Percentiles rank a stretch among this genome's conserved stretches.
phyloP scores from a whole-genome alignment of 2,113 vertebrate species.

The Alexandromys fortis region DNA sequence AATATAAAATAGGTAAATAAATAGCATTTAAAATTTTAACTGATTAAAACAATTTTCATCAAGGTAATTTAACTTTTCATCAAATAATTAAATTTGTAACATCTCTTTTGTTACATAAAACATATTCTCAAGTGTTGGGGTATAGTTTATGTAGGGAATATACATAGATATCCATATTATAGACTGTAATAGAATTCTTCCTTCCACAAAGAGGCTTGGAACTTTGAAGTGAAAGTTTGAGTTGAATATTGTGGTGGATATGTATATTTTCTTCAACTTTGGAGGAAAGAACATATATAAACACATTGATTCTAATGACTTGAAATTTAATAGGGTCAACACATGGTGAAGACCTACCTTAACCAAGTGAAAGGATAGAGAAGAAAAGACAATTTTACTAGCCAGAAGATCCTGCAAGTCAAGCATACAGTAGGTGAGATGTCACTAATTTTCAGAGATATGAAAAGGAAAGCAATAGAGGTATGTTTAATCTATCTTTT shows the following conservation, averaged over 20 bases:
- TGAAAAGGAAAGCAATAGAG: not conserved
- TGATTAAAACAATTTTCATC: not conserved
- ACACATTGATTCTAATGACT: not conserved
- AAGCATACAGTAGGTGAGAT: not conserved
- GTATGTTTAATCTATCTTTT: not conserved
- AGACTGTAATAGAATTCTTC: not conserved
- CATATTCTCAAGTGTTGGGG: not conserved
- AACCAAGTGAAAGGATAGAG: not conserved
- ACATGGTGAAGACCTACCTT: not conserved
- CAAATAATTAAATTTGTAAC: not conserved
- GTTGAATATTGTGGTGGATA: not conserved
- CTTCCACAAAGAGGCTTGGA: not conserved
- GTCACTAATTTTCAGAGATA: not conserved
- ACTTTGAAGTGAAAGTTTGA: not conserved
- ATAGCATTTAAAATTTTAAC: not conserved
- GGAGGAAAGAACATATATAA: not conserved
- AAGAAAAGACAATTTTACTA: not conserved
- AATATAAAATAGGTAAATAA: not conserved
- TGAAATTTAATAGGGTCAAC: not conserved
- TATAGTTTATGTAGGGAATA: not conserved
- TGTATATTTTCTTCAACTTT: not conserved
- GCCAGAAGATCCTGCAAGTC: not conserved
- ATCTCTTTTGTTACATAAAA: not conserved
- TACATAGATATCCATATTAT: not conserved
- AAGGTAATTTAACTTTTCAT: not conserved